Evolutionary conservation across 2,888 invertebrate genomes (phyloP).

Genomic region (Megalurothrips usitatus): DNA sequence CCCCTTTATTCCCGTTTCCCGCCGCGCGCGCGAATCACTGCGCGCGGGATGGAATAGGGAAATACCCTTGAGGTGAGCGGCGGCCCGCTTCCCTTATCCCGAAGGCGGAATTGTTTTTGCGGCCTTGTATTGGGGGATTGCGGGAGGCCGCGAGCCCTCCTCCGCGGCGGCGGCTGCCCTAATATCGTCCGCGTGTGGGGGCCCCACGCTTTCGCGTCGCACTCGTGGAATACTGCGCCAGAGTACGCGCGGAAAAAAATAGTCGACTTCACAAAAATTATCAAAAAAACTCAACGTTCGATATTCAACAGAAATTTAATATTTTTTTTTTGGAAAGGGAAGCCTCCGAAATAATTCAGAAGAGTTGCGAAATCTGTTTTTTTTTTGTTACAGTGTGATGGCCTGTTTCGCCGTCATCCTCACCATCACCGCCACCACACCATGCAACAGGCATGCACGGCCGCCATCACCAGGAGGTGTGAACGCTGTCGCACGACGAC

Average conservation of each 20-base stretch:
- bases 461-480: background rate
- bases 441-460: background rate
- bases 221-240: no score
- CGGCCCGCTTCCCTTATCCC: background rate
- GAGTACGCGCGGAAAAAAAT: no score
- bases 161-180: background rate
- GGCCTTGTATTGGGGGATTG: conserved; percentile 15
- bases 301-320: no score
- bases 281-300: no score
- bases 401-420: no score
- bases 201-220: no score
- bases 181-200: background rate
- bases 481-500: background rate
- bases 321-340: no score
- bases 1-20: background rate
- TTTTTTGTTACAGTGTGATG: no score
- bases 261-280: no score
- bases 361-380: no score
- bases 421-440: no score
- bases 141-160: background rate
- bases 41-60: background rate
- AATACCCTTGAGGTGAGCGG: conserved; percentile 16
- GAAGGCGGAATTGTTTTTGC: conserved; percentile 9
- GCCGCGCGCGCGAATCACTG: conserved; percentile 9
- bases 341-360: no score